phyloP scores from a whole-genome alignment of 2,113 vertebrate species.

The Pluvialis apricaria region DNA sequence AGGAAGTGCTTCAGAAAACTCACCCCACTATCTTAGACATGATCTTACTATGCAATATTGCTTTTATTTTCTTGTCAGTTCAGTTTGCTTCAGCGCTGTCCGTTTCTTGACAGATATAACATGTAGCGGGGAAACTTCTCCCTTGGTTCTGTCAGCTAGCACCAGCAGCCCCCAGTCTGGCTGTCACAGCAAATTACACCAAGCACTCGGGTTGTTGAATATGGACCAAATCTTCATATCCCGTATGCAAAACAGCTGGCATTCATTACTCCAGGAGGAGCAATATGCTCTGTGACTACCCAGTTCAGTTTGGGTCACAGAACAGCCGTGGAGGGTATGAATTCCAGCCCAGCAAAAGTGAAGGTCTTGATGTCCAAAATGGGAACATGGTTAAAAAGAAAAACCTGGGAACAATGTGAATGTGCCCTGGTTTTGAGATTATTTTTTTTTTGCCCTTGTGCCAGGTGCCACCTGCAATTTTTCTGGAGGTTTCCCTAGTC shows the following conservation, averaged over 20 bases:
- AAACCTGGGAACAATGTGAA: not conserved
- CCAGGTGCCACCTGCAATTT: not conserved
- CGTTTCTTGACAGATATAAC: accelerated
- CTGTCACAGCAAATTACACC: not conserved
- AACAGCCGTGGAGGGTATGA: not conserved
- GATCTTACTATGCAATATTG: accelerated
- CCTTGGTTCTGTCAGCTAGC: not conserved
- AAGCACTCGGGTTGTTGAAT: accelerated
- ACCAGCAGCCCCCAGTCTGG: not conserved
- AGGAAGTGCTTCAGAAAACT: not conserved
- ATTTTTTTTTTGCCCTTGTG: not conserved
- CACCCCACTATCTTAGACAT: accelerated
- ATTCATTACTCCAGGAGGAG: not conserved
- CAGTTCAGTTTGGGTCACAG: accelerated
- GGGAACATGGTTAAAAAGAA: not conserved
- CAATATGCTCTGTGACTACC: accelerated
- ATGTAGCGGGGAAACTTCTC: not conserved
- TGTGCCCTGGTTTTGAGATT: not conserved
- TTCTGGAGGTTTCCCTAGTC: not conserved
- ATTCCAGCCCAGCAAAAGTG: not conserved
- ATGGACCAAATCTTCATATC: not conserved
- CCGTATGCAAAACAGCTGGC: accelerated
- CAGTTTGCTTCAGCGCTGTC: not conserved
- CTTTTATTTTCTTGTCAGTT: accelerated
- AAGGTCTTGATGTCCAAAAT: not conserved